These are phyloP conservation scores for Oxytorus armatus DNA, from an alignment of 2,888 invertebrate genomes.

Conservation along the genomic window DNA sequence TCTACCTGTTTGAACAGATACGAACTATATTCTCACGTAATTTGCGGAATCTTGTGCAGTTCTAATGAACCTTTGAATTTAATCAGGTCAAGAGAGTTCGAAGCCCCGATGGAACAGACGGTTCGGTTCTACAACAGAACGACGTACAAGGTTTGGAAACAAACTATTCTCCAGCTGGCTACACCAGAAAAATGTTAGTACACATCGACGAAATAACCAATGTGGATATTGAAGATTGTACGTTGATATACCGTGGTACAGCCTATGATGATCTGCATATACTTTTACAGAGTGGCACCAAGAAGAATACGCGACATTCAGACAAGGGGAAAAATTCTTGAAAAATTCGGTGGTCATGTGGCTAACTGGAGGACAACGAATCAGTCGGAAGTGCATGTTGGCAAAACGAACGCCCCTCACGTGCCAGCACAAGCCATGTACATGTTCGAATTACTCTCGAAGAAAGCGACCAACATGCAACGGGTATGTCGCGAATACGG, in stretches of 20 bases:
- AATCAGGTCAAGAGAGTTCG: constrained; percentile 74
- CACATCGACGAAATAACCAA: not conserved
- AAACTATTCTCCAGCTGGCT: constrained; percentile 67
- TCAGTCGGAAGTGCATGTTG: constrained; percentile 58
- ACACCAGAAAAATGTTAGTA: constrained; percentile 65
- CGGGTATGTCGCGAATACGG: constrained; percentile 74
- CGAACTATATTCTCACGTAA: not conserved
- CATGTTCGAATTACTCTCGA: constrained; percentile 80
- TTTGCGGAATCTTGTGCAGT: not conserved
- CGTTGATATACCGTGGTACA: not conserved
- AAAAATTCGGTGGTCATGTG: constrained; percentile 72
- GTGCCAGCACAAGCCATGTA: constrained; percentile 73
- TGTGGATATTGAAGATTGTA: not conserved
- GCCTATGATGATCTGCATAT: not conserved
- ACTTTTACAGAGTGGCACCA: constrained; percentile 33
- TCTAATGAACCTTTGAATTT: constrained; percentile 64
- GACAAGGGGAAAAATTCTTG: constrained; percentile 72
- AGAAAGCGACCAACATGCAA: constrained; percentile 71
- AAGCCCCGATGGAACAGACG: constrained; percentile 72
- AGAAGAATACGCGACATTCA: constrained; percentile 26
- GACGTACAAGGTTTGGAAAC: constrained; percentile 70
- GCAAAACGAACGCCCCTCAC: constrained; percentile 72
- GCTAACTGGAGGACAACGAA: constrained; percentile 73
- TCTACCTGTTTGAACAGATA: not conserved
- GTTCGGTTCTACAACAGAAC: constrained; percentile 59